Conservation (phyloP, 2,113 vertebrate genomes). For the Barnardius zonarius region DNA sequence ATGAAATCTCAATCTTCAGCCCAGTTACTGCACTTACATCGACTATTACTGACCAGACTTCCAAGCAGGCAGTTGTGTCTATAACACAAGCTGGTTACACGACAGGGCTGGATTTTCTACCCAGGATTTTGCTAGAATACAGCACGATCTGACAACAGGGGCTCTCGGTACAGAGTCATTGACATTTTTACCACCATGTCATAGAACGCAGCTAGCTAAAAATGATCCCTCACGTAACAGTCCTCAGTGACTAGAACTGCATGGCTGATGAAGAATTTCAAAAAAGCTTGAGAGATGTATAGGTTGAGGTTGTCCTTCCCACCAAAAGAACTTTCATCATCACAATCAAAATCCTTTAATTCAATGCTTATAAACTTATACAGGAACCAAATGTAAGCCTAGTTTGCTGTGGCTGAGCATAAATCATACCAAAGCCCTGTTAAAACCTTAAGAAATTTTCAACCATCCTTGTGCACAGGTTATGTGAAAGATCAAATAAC, state of each 20-base stretch:
- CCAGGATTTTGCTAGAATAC: background rate
- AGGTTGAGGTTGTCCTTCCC: background rate
- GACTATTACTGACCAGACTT: background rate
- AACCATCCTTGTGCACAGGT: background rate
- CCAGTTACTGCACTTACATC: constrained; percentile 20
- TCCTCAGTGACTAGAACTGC: background rate
- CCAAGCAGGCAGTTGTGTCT: background rate
- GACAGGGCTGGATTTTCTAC: background rate
- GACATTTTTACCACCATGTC: constrained; percentile 8
- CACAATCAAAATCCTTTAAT: background rate
- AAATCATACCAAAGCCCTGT: background rate
- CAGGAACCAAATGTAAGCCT: background rate
- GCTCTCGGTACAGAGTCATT: background rate
- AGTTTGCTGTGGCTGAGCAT: background rate
- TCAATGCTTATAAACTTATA: background rate
- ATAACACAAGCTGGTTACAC: background rate
- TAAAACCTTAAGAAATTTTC: background rate
- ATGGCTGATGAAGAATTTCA: background rate
- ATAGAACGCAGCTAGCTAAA: background rate
- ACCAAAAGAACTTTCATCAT: background rate
- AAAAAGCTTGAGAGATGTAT: background rate
- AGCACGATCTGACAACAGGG: background rate
- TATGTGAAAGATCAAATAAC: background rate
- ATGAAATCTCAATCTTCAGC: constrained; percentile 55
- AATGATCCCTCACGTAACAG: background rate